These are phyloP conservation scores for Euthynnus affinis DNA, from an alignment of 2,797 vertebrate genomes.

Conservation along the genomic window DNA sequence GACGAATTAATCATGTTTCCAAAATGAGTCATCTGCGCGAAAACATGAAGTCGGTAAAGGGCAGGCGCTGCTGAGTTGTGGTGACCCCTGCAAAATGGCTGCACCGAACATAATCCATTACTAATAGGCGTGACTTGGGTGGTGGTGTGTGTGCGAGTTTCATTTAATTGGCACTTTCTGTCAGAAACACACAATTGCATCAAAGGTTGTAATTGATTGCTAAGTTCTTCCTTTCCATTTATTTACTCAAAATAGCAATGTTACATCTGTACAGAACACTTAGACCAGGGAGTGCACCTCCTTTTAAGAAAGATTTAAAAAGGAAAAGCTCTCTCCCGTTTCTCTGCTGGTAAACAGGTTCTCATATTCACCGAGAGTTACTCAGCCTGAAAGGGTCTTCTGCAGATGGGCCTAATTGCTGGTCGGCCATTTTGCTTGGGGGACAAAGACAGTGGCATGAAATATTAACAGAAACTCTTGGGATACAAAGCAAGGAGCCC, in stretches of 20 bases:
- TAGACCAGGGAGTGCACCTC: not conserved
- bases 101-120: constrained; percentile 47
- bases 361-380: constrained; percentile 39
- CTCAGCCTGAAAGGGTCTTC: constrained; percentile 42
- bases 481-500: constrained; percentile 61
- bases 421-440: constrained; percentile 64
- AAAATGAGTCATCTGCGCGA: constrained; percentile 60
- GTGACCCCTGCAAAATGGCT: constrained; percentile 59
- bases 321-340: not conserved
- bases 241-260: not conserved
- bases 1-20: constrained; percentile 69
- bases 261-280: not conserved
- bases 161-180: constrained; percentile 37
- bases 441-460: constrained; percentile 64
- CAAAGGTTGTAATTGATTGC: not conserved
- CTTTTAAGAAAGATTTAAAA: not conserved
- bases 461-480: constrained; percentile 78
- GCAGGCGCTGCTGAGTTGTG: constrained; percentile 40
- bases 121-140: constrained; percentile 35
- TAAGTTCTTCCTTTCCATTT: not conserved
- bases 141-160: constrained; percentile 22
- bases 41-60: constrained; percentile 61
- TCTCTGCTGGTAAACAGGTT: constrained; percentile 51
- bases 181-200: constrained; percentile 11
- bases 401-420: constrained; percentile 67